phyloP scores from a whole-genome alignment of 1,140 invertebrate species.

The Drosophila ercepeae region DNA sequence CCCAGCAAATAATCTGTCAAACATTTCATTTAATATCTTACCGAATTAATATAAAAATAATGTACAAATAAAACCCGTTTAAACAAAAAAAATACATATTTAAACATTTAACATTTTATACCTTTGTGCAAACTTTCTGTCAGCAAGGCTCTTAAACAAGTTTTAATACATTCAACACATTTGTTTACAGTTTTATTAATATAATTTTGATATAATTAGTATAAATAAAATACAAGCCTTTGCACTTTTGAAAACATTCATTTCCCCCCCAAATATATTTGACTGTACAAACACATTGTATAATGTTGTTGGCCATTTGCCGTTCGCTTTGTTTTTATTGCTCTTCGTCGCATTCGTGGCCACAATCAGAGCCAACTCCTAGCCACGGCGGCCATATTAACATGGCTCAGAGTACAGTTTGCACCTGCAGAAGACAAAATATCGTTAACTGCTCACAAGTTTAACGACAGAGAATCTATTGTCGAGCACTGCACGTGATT shows the following conservation, averaged over 20 bases:
- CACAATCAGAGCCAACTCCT: conserved; percentile 49
- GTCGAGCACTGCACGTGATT: conserved; percentile 75
- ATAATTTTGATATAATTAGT: too few species aligned
- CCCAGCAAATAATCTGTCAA: not conserved
- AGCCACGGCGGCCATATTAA: conserved; percentile 73
- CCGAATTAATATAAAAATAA: not conserved
- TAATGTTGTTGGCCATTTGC: conserved; percentile 53
- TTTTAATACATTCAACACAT: not conserved
- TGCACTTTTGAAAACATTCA: not conserved
- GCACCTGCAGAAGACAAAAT: conserved; percentile 63
- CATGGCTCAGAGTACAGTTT: conserved; percentile 75
- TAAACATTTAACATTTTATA: not conserved
- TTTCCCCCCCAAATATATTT: not conserved
- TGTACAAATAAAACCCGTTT: not conserved
- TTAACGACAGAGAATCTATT: conserved; percentile 79
- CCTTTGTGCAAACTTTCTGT: not conserved
- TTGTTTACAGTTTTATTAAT: not conserved
- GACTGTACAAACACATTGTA: conserved; percentile 46
- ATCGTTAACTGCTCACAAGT: conserved; percentile 63
- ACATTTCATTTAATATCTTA: not conserved
- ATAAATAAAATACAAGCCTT: not conserved
- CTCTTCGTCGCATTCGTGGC: conserved; percentile 51
- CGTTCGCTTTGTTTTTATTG: conserved; percentile 75
- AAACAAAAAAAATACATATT: not conserved
- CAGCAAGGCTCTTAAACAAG: not conserved